Base-by-base conservation (phyloP, 2,888 invertebrate species). In the Hartigia nigra region DNA sequence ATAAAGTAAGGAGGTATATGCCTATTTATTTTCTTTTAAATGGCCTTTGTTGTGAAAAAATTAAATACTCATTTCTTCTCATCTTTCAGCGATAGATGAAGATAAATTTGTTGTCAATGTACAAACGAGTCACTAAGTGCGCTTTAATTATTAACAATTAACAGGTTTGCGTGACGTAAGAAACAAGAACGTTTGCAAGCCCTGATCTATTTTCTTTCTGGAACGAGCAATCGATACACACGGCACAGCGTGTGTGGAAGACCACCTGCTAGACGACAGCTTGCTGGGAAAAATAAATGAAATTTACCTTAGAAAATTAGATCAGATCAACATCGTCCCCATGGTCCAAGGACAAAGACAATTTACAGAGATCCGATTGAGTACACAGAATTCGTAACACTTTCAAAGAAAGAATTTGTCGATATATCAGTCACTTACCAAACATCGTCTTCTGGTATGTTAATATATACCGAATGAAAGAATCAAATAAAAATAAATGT, bases 121-220 rank as follows among this genome's bases (percentile, higher is more conserved):
- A 23, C 23, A 55, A 55, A 23, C 55, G 2, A 55, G 23, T 55
- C 9, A 55, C 9, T 55, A 0, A 55, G 23, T 23, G 1, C 55
- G 23, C 23, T 9, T 55, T 55, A 23, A 55, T 55, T 55, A 55
- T 55, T 55, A 55, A 55, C 55, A 55, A 55, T 55, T 55, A 55
- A 23, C 9, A 11, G 14, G 31, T 34, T 72, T 23, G 31, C 31
- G 32, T 72, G 31, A 72, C 31, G 31, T 23, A 34, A 72, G 72
- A 34, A 72, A 34, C 12, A 14, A 31, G 72, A 72, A 72, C 31
- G 34, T 12, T 31, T 23, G 31, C 31, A 74, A 77, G 80, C 83
- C 83, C 81, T 83, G 84, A 86, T 86, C 84, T 84, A 85, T 86
- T 84, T 84, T 85, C 84, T 82, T 85, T 85, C 82, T 83, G 82